A percentile compares a stretch with the other conserved stretches of the same genome.
These are phyloP conservation scores for Acropora yongei DNA, from an alignment of 64 coral and sea anemone species.

Conservation along the genomic window DNA sequence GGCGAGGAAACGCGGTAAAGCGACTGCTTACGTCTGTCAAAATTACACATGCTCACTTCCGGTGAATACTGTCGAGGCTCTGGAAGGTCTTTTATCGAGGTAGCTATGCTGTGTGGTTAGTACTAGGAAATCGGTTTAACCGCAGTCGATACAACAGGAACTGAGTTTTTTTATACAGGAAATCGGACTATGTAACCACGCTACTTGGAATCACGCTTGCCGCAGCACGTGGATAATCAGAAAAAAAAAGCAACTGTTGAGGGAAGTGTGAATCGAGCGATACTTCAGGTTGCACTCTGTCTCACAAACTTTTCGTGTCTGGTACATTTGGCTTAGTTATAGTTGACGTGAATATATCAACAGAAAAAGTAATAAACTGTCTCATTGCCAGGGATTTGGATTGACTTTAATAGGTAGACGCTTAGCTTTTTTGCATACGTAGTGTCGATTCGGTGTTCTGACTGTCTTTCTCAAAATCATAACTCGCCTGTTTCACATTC, in stretches of 20 bases:
- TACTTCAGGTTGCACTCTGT: background rate
- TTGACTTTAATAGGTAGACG: no score
- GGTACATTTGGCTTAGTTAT: background rate
- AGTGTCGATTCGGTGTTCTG: no score
- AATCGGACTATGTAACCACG: no score
- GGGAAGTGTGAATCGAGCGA: background rate
- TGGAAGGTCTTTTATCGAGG: conserved; percentile 64
- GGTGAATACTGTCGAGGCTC: conserved; percentile 75
- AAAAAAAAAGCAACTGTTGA: background rate
- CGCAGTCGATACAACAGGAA: background rate
- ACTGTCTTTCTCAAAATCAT: no score
- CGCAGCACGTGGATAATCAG: background rate
- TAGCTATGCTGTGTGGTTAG: background rate
- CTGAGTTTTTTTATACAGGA: background rate
- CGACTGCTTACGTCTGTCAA: conserved; percentile 92
- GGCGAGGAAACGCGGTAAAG: conserved; percentile 69
- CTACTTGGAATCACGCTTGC: background rate
- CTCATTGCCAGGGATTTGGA: no score
- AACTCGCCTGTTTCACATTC: no score
- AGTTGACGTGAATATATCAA: no score
- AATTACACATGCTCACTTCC: conserved; percentile 87
- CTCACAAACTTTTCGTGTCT: background rate
- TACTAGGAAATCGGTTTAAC: no score
- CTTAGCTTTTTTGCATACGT: no score
- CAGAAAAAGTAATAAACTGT: no score